These are phyloP conservation scores for Gortyna flavago DNA, from an alignment of 2,888 invertebrate genomes.

Conservation along the genomic window DNA sequence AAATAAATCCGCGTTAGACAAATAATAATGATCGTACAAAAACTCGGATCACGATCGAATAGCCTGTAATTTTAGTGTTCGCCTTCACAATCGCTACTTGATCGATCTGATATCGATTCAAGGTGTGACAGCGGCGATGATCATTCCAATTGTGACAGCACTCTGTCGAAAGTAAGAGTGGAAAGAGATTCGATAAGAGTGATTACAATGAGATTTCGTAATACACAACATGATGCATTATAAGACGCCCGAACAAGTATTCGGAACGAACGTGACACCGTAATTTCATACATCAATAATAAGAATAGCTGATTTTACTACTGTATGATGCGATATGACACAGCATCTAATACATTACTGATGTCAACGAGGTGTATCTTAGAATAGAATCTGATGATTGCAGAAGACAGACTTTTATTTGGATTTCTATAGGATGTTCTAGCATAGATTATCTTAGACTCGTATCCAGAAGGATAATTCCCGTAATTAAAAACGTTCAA, in stretches of 20 bases:
- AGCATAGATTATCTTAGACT: neutral
- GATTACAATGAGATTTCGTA: conserved; percentile 80
- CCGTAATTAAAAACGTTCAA: neutral
- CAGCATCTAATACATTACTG: conserved; percentile 46
- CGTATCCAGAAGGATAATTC: neutral
- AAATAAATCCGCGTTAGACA: conserved; percentile 63
- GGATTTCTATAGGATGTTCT: neutral
- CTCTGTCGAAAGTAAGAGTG: conserved; percentile 81
- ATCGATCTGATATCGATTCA: conserved; percentile 79
- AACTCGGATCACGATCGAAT: conserved; percentile 68
- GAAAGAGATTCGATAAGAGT: conserved; percentile 76
- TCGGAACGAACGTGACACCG: conserved; percentile 79
- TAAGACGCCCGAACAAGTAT: conserved; percentile 73
- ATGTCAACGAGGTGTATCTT: conserved; percentile 47
- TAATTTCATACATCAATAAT: conserved; percentile 76
- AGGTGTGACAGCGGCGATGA: conserved; percentile 79
- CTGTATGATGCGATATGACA: conserved; percentile 41
- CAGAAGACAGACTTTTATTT: neutral
- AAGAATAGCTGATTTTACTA: conserved; percentile 56
- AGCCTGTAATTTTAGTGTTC: conserved; percentile 67
- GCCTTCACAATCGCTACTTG: conserved; percentile 72
- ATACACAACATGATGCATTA: conserved; percentile 75
- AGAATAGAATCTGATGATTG: conserved; percentile 6
- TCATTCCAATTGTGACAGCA: conserved; percentile 76
- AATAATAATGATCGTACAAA: conserved; percentile 71